Evolutionary conservation across 2,113 vertebrate species (phyloP), one percentile per base, ranked within the genome.

Genomic region (Lagopus leucura): DNA sequence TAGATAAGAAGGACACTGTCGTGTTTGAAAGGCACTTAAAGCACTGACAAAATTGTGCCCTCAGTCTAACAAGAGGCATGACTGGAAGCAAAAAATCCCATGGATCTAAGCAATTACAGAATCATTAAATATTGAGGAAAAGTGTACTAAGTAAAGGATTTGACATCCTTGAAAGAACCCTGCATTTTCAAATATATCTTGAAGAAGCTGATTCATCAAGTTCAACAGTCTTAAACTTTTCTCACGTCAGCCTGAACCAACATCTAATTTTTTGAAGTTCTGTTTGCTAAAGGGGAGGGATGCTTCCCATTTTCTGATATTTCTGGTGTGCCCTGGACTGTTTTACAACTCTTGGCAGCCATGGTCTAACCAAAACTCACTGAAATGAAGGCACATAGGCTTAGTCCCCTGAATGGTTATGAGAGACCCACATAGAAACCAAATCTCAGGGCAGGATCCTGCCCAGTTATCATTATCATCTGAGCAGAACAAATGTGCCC

Each of bases 311-410:
- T 79, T 58, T 40, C 32, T 43, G 34, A 10, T 48, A n/a, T 3
- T 30, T 27, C 8, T 17, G 22, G 2, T 30, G 42, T n/a, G 17
- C 14, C 10, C 19, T 58, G 38, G 14, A 34, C 1, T 1, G 20
- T 19, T 25, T 13, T 8, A 20, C 28, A 64, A 5, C 5, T 52
- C 48, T 67, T 10, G 10, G 18, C 13, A 42, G 8, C 28, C 43
- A 27, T 48, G 11, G 43, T 15, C 38, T 32, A 25, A 11, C 14
- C 13, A 36, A 45, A 8, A 5, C 25, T 40, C 38, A 52, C 5
- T 34, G 28, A 76, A 42, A 45, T 58, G 24, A 60, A 20, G 8
- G 38, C 0, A 0, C 6, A 75, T 47, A 42, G n/a, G 10, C 22
- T 65, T 36, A 61, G 5, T 43, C 10, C 10, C 25, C 40, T 74